Conservation (phyloP, 2,888 invertebrate species). For the Ischnus inquisitorius region DNA sequence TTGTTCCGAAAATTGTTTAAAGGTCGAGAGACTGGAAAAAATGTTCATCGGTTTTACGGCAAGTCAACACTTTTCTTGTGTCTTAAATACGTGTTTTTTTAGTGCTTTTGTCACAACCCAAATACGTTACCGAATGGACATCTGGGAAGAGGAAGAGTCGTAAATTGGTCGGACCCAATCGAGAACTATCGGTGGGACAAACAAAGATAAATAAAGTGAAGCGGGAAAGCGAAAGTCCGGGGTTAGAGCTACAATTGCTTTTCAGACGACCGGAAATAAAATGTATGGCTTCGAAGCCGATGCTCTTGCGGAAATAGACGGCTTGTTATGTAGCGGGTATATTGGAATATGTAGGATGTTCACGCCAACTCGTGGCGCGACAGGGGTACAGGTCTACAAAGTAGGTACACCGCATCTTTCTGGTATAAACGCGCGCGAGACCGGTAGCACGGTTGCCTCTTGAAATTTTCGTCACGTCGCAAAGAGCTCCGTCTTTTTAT, state of each 20-base stretch:
- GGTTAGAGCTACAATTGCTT: slow-evolving; percentile 42
- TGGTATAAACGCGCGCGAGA: slow-evolving; percentile 38
- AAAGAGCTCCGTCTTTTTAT: slow-evolving; percentile 61
- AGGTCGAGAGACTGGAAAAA: too few relatives aligned
- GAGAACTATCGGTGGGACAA: slow-evolving; percentile 18
- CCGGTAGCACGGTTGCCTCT: slow-evolving; percentile 14
- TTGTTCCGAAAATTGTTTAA: not conserved
- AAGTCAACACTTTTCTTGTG: not conserved
- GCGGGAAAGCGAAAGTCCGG: slow-evolving; percentile 30
- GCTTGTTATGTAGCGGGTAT: slow-evolving; percentile 25
- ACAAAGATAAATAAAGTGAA: not conserved
- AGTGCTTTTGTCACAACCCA: not conserved
- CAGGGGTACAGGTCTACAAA: slow-evolving; percentile 32
- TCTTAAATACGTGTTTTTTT: not conserved
- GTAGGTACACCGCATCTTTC: slow-evolving; percentile 38
- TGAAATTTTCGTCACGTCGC: slow-evolving; percentile 59
- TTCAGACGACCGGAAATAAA: slow-evolving; percentile 55
- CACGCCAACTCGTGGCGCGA: slow-evolving; percentile 41
- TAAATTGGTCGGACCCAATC: slow-evolving; percentile 32
- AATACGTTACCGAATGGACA: not conserved
- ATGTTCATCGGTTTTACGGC: too few relatives aligned
- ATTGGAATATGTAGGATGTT: slow-evolving; percentile 57
- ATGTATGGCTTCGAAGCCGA: slow-evolving; percentile 47
- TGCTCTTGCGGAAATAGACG: slow-evolving; percentile 44
- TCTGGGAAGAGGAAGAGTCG: not conserved